A percentile compares a stretch with the other conserved stretches of the same genome.
phyloP scores from a whole-genome alignment of 2,888 invertebrate genomes.

The Cheilosia vulpina region DNA sequence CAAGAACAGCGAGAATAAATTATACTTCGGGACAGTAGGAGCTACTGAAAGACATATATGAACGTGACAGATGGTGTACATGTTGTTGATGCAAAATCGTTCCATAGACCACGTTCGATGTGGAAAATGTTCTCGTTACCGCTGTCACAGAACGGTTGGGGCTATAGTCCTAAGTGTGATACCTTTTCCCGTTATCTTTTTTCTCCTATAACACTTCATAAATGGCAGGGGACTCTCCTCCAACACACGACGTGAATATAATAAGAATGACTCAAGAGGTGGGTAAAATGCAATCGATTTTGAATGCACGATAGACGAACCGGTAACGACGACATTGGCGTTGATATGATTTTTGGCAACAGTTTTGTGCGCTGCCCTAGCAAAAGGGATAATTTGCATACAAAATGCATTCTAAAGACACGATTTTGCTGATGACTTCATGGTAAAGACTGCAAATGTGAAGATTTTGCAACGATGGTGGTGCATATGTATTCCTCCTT shows the following conservation, averaged over 20 bases:
- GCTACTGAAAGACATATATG: too few species aligned
- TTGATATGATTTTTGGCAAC: constrained; percentile 69
- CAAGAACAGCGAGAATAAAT: not conserved
- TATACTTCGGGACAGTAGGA: too few species aligned
- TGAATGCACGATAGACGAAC: constrained; percentile 50
- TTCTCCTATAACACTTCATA: constrained; percentile 53
- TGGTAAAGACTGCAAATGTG: constrained; percentile 54
- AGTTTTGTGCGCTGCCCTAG: constrained; percentile 37
- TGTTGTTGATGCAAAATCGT: too few species aligned
- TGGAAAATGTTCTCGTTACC: not conserved
- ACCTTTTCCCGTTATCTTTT: constrained; percentile 1
- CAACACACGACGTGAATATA: constrained; percentile 62
- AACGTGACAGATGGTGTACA: too few species aligned
- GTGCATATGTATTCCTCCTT: not conserved
- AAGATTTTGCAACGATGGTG: constrained; percentile 33
- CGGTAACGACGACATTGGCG: constrained; percentile 53
- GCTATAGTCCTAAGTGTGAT: not conserved
- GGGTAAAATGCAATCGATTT: constrained; percentile 61
- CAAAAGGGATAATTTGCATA: constrained; percentile 55
- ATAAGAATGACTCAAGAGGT: constrained; percentile 40
- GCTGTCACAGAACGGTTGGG: not conserved
- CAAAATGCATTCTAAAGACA: constrained; percentile 54
- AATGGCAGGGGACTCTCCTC: constrained; percentile 47
- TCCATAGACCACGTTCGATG: constrained; percentile 23
- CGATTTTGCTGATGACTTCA: constrained; percentile 61